Percentiles rank a stretch among this genome's conserved stretches.
phyloP scores from a whole-genome alignment of 2,888 invertebrate species.

The Philereme transversata region DNA sequence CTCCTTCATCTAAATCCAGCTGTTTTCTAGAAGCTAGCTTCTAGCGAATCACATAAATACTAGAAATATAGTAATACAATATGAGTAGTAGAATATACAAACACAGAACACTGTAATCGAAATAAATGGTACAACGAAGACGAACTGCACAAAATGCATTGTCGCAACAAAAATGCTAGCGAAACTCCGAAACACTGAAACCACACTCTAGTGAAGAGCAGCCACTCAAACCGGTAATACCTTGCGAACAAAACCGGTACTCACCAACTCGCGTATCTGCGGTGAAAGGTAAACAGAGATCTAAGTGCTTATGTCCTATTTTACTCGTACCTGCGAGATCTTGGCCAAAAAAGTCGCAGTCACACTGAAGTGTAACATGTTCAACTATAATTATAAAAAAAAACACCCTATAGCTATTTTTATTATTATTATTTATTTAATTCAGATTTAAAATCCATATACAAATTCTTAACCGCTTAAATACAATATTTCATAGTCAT shows the following conservation, averaged over 20 bases:
- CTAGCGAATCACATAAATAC: not conserved
- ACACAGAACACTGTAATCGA: constrained; percentile 13
- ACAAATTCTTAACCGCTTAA: too few species aligned
- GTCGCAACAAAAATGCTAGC: constrained; percentile 27
- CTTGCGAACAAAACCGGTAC: constrained; percentile 18
- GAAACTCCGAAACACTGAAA: constrained; percentile 23
- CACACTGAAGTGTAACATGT: constrained; percentile 13
- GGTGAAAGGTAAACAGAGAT: constrained; percentile 47
- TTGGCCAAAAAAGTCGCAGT: constrained; percentile 13
- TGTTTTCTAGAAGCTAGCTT: not conserved
- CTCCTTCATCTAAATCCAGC: too few species aligned
- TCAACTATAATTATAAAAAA: too few species aligned
- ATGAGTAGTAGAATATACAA: not conserved
- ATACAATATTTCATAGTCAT: too few species aligned
- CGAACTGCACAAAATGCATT: constrained; percentile 27
- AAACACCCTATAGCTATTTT: too few species aligned
- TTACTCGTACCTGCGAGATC: constrained; percentile 35
- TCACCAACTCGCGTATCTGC: constrained; percentile 41
- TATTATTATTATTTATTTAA: too few species aligned
- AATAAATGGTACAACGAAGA: constrained; percentile 25
- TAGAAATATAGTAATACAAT: not conserved
- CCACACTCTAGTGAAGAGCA: constrained; percentile 20
- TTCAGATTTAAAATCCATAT: too few species aligned
- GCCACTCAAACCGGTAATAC: constrained; percentile 23
- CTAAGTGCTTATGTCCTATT: constrained; percentile 52